phyloP scores from a whole-genome alignment of 1,140 invertebrate genomes.

The Hycleus cichorii region DNA sequence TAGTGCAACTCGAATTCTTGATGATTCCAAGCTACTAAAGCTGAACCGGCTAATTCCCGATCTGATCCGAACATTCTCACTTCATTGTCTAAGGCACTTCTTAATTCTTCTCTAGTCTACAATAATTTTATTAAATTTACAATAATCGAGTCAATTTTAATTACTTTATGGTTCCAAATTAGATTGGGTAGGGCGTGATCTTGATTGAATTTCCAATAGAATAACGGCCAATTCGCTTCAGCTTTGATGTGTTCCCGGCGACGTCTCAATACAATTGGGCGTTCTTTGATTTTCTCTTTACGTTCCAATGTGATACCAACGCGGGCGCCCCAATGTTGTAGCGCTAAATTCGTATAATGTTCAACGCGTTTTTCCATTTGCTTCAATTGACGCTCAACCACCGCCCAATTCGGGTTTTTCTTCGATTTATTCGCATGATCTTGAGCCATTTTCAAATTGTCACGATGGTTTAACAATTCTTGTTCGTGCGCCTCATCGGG shows the following conservation, averaged over 20 bases:
- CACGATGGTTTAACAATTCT: constrained; percentile 69
- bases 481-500: constrained; percentile 62
- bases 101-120: constrained; percentile 89
- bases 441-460: constrained; percentile 92
- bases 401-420: constrained; percentile 60
- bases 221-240: constrained; percentile 86
- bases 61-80: constrained; percentile 83
- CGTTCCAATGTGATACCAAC: constrained; percentile 63
- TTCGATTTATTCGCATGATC: constrained; percentile 63
- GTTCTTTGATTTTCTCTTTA: constrained; percentile 54
- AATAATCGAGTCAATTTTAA: constrained; percentile 5
- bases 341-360: constrained; percentile 59
- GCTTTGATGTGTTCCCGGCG: constrained; percentile 85
- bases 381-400: constrained; percentile 62
- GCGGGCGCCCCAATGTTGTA: constrained; percentile 84
- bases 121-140: constrained; percentile 5
- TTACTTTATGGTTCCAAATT: constrained; percentile 96
- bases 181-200: constrained; percentile 95
- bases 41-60: constrained; percentile 75
- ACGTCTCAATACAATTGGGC: constrained; percentile 85
- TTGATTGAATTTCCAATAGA: constrained; percentile 92
- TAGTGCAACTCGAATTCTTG: constrained; percentile 94
- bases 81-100: constrained; percentile 90
- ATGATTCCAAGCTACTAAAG: constrained; percentile 95
- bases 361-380: constrained; percentile 75